Evolutionary conservation across 2,888 invertebrate genomes (phyloP).

Genomic region (Hoplodrina blanda): DNA sequence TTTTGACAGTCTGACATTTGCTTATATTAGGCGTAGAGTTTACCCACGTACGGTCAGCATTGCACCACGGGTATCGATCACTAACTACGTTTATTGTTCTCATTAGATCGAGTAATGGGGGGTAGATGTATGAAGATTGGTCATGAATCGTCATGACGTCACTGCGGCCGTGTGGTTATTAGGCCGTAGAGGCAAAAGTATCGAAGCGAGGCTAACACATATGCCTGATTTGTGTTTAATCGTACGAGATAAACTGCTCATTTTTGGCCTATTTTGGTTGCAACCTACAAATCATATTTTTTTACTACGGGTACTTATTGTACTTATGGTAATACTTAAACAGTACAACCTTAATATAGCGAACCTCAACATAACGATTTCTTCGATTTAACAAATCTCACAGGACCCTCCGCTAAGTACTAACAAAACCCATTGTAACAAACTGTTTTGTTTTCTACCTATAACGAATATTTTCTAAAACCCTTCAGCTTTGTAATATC

Average conservation of each 20-base stretch:
- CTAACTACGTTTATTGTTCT: constrained; percentile 15
- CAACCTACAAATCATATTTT: too few relatives aligned
- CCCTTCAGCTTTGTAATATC: too few relatives aligned
- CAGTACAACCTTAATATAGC: too few relatives aligned
- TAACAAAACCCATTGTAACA: too few relatives aligned
- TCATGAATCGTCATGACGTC: constrained; percentile 38
- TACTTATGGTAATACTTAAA: too few relatives aligned
- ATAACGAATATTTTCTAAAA: too few relatives aligned
- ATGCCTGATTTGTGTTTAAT: not conserved
- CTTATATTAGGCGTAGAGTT: constrained; percentile 50
- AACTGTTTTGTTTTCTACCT: too few relatives aligned
- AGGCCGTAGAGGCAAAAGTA: constrained; percentile 11
- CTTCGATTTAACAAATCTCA: too few relatives aligned
- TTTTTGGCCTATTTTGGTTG: too few relatives aligned
- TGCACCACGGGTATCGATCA: constrained; percentile 21
- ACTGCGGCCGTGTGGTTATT: not conserved
- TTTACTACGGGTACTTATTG: too few relatives aligned
- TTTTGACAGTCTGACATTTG: constrained; percentile 47
- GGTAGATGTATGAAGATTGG: constrained; percentile 20
- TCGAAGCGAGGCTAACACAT: constrained; percentile 17
- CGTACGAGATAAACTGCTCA: not conserved
- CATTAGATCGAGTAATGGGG: constrained; percentile 12
- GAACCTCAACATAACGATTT: too few relatives aligned
- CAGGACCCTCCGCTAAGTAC: too few relatives aligned
- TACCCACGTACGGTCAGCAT: constrained; percentile 17